Base-by-base conservation (phyloP, 2,113 vertebrate genomes). In the Hipposideros armiger region DNA sequence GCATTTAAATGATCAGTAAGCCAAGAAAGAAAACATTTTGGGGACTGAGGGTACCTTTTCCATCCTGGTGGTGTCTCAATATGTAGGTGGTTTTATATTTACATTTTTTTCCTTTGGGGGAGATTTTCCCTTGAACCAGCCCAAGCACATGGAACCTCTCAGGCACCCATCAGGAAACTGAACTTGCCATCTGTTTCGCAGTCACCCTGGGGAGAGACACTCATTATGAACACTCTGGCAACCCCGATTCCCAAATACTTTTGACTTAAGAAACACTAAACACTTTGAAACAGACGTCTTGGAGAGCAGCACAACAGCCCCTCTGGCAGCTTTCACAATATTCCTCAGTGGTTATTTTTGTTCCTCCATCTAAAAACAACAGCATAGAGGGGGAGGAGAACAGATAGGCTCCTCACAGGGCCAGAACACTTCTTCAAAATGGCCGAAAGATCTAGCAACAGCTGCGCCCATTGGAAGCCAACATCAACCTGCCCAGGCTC, bases 231-330 rank as follows among this genome's bases (percentile, higher is more conserved):
- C n/a, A 50, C 16, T 11, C 91, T 83, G 93, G 91, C 80, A 80
- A 64, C 17, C 28, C n/a, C 0, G 0, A 52, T 64, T 69, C 73
- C 78, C 45, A 50, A 74, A 93, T 94, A 82, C 73, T 94, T 96
- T 95, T 88, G 82, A 80, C 60, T 72, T 91, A 90, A 97, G 40
- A 67, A 93, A 96, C 87, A 26, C 54, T 80, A 84, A 97, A 94
- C 70, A 69, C 94, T 97, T 94, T 96, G 93, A 94, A 96, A 96
- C 86, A 96, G 88, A 76, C 45, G 91, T 91, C 97, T 97, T 81
- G 83, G 84, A 50, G 40, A 81, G 86, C 42, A 42, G 80, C 89
- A 92, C 9, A 26, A 30, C 96, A 83, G 88, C 30, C 62, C 88
- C 36, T 40, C 91, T 17, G 82, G 56, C 50, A 96, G 87, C 52